Evolutionary conservation across 2,797 vertebrate species (phyloP).

Genomic region (Gallinago stenura): DNA sequence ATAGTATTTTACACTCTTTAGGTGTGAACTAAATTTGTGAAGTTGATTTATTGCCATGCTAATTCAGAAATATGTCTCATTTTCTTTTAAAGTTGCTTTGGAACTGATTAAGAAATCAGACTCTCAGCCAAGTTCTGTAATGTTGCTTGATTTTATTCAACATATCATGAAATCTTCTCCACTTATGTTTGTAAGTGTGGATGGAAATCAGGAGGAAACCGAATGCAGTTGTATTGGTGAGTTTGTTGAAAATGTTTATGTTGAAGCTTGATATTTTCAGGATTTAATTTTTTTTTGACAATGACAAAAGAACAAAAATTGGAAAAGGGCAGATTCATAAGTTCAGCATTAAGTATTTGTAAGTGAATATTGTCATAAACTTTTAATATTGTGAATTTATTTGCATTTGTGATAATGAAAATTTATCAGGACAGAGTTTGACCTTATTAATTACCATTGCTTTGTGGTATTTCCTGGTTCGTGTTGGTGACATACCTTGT

Average conservation of each 20-base stretch:
- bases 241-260: constrained; percentile 21
- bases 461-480: rapidly evolving
- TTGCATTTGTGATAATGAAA: not conserved
- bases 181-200: constrained; percentile 92
- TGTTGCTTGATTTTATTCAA: constrained; percentile 96
- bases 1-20: not conserved
- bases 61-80: not conserved
- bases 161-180: constrained; percentile 97
- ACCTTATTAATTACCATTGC: not conserved
- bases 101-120: constrained; percentile 92
- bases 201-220: constrained; percentile 82
- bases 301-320: not conserved
- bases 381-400: not conserved
- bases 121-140: constrained; percentile 93
- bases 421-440: not conserved
- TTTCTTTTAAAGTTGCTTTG: constrained; percentile 86
- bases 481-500: not conserved
- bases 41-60: not conserved
- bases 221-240: constrained; percentile 86
- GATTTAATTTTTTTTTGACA: not conserved
- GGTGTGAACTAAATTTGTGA: not conserved
- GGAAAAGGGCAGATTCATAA: not conserved
- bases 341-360: not conserved
- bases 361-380: not conserved
- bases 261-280: not conserved